Conservation (phyloP, 2,888 invertebrate genomes). For the Stegana nigrithorax region DNA sequence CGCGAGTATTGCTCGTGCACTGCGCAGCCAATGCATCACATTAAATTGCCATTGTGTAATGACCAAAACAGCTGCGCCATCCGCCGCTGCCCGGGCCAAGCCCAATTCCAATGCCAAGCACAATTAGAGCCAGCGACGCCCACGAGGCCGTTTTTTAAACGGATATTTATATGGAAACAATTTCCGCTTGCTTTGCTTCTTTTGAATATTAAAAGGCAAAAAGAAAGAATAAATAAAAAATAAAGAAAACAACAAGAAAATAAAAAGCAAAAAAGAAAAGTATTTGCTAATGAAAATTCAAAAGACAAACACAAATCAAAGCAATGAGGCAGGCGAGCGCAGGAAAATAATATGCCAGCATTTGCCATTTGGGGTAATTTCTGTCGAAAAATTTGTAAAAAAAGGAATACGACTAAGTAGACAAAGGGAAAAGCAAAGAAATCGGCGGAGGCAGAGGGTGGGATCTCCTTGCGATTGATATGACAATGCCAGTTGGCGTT, state of each 20-base stretch:
- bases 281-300: constrained; percentile 22
- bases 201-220: constrained; percentile 41
- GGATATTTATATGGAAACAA: constrained; percentile 43
- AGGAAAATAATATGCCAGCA: constrained; percentile 28
- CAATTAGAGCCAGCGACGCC: too few species aligned
- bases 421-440: neutral
- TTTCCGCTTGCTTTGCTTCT: constrained; percentile 49
- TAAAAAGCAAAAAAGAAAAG: constrained; percentile 34
- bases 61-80: too few species aligned
- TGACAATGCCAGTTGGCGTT: neutral
- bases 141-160: too few species aligned
- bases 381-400: constrained; percentile 31
- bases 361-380: constrained; percentile 56
- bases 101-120: too few species aligned
- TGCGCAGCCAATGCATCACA: too few species aligned
- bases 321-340: neutral
- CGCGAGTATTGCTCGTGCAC: too few species aligned
- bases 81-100: too few species aligned
- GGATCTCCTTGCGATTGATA: neutral
- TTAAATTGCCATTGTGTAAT: too few species aligned
- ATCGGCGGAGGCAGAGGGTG: neutral
- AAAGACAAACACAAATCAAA: constrained; percentile 41
- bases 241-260: neutral
- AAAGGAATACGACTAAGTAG: too few species aligned
- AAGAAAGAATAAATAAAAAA: constrained; percentile 44